Base-by-base conservation (phyloP, 2,888 invertebrate species). In the Xestia xanthographa region DNA sequence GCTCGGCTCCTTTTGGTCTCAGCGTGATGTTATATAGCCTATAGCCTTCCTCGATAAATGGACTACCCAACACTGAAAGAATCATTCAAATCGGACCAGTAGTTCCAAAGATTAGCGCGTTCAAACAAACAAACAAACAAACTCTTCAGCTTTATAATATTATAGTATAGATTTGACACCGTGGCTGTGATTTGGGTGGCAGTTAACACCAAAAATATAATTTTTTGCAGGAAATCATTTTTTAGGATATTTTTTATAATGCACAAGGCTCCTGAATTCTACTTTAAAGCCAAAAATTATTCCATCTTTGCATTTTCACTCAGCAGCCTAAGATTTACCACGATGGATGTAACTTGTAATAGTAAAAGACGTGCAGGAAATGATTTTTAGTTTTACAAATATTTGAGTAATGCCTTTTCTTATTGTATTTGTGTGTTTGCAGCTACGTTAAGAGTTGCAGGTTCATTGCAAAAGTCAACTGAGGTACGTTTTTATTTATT, bases 361-460 rank as follows among this genome's bases (percentile, higher is more conserved):
- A 34, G 34, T 22, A 34, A 62, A 62, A 34, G 62, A 5, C 29
- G 20, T 29, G 20, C 20, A 60, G 29, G 22, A 60, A 60, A 34
- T 34, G 20, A 34, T 22, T 20, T 12, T 22, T 0, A 53, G 34
- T 50, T 0, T 26, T 53, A 26, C 14, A 14, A 56, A 26, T 53
- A n/a, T n/a, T 22, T 60, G 2, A 34, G 62, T 62, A 34, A 62
- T 62, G 12, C 8, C 0, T 0, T 41, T n/a, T 26, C 17, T 58
- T 58, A 58, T 14, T 34, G 5, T n/a, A 12, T 34, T 77, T 68
- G 2, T 67, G 2, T 74, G 38, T 84, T 89, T 91, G 92, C 93
- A 98, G 99, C 99, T n/a, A 99, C 99, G 17, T 96, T 99, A 83
- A 97, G 99, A 88, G 98, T 99, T 20, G 99, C 99, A 43, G 99